Evolutionary conservation across 2,888 invertebrate species (phyloP), one percentile per base, ranked within the genome.

Genomic region (Pediacus dermestoides): DNA sequence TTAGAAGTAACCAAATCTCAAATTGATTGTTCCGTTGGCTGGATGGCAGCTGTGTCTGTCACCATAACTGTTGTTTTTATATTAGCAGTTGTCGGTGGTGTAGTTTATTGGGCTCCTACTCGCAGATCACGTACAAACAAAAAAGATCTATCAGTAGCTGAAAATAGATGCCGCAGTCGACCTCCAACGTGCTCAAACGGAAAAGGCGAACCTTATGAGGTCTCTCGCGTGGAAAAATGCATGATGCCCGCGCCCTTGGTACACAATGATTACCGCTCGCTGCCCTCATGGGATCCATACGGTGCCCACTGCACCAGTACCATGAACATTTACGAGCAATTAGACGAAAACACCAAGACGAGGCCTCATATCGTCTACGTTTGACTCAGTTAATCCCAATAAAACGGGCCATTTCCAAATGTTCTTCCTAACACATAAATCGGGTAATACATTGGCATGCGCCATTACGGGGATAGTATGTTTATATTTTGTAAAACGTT

Each of bases 1-100:
- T 68, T 73, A 30, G 75, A 76, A 52, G 76, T 78, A 44, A 76
- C 77, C 7, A 80, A 80, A 60, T 76, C 77, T 30, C 77, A 79
- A 61, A 76, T 79, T 53, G 76, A 77, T 51, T 80, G 80, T 67
- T 77, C 78, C 39, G 73, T 71, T 48, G 76, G 76, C 16, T 79
- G 78, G 79, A 72, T 79, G 48, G 74, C 77, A 48, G 74, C 76
- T 33, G 72, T 77, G 55, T 68, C 76, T 45, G 75, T 75, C 55
- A 74, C 74, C 60, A 64, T 58, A 31, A 60, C 61, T 14, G 48
- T 55, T 33, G 37, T 57, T 35, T 60, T 67, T 37, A 54, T 68
- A 25, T 46, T 66, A 26, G 44, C 54, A 26, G 57, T 61, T 15
- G 58, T 64, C 23, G 55, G 58, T 4, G 61, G 58, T 30, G 52